Base-by-base conservation (phyloP, 1,140 invertebrate genomes). In the Trachymyrmex septentrionalis region DNA sequence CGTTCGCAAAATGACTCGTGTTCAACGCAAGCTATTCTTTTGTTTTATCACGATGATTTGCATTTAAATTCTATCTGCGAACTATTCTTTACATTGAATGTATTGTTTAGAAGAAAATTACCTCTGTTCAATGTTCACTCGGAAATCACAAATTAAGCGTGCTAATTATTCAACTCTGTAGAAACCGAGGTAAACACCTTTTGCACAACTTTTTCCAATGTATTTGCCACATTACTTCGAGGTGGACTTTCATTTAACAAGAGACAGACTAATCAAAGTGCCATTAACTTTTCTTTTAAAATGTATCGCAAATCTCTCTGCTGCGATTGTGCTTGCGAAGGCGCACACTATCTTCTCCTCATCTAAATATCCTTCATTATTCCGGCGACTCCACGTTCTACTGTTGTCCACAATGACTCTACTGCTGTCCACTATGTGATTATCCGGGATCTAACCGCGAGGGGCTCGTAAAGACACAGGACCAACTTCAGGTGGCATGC, bases 351-450 rank as follows among this genome's bases (percentile, higher is more conserved):
- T 34, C 19, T 53, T 72, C 55, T 63, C 59, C 55, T 73, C 55
- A 84, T 57, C 38, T 84, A 84, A 84, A 73, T 84, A 61, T 75
- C 55, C 38, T 75, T 84, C 55, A 84, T 84, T 84, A 84, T 24
- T 10, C 24, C 9, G 48, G 14, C 19, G 64, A 48, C 38, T 72
- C 55, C 50, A 61, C 34, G 14, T 57, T 78, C 21, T 19, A 76
- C 6, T 66, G 30, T 19, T 61, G 67, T 73, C 50, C 69, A 38
- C 53, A 27, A n/a, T 14, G 69, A 44, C 34, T 67, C 34, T 21
- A 38, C 12, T 21, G 16, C 19, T 73, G 69, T 73, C 34, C 69
- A 55, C 55, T n/a, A 10, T 50, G 57, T 71, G 69, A 84, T 84
- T 75, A 81, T 24, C 69, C 14, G 14, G 30, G 14, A 21, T 57